These are phyloP conservation scores for Anser cygnoides DNA, from an alignment of 2,113 vertebrate genomes.

Conservation along the genomic window DNA sequence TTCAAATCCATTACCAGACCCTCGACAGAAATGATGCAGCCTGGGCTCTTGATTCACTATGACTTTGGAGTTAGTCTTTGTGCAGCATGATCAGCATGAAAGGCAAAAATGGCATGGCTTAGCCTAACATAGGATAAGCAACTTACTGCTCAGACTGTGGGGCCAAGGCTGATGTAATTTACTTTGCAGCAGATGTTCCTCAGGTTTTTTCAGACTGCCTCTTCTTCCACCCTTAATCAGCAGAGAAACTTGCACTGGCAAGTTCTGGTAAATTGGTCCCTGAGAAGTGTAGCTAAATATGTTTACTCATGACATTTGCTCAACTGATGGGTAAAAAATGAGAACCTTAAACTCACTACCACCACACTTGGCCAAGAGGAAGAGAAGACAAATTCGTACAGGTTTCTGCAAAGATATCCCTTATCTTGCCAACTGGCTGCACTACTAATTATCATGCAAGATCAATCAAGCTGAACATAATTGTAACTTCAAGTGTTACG, in stretches of 20 bases:
- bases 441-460: not conserved
- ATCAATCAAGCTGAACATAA: constrained; percentile 4
- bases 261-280: not conserved
- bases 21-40: not conserved
- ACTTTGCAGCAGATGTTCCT: not conserved
- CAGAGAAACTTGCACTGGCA: not conserved
- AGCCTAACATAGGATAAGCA: not conserved
- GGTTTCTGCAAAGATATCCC: not conserved
- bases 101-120: not conserved
- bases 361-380: not conserved
- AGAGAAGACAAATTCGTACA: not conserved
- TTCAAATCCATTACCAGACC: not conserved
- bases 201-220: not conserved
- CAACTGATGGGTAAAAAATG: not conserved
- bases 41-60: not conserved
- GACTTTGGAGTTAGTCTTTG: not conserved
- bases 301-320: not conserved
- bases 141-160: not conserved
- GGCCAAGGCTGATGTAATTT: not conserved
- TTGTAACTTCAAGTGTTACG: not conserved
- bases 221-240: not conserved
- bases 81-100: not conserved
- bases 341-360: not conserved
- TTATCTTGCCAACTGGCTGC: not conserved
- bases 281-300: not conserved